Conservation (phyloP, 2,888 invertebrate genomes). For the Uloborus plumipes region DNA sequence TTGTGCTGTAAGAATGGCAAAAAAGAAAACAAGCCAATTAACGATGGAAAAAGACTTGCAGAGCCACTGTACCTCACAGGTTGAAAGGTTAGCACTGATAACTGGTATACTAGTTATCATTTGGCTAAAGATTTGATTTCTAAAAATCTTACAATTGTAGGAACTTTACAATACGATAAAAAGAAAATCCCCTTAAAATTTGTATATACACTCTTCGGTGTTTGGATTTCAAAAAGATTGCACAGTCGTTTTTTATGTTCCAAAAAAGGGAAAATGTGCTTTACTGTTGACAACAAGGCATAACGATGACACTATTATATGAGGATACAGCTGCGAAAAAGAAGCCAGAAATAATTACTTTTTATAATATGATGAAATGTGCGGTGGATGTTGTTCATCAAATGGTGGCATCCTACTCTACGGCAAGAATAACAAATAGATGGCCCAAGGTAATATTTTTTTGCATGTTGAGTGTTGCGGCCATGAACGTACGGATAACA, state of each 20-base stretch:
- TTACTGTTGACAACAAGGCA: slow-evolving; percentile 6
- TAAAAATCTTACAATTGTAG: slow-evolving; percentile 15
- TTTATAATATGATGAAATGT: not conserved
- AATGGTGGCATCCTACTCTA: slow-evolving; percentile 6
- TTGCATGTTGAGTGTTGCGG: slow-evolving; percentile 7
- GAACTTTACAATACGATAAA: slow-evolving; percentile 24
- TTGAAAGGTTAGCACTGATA: not conserved
- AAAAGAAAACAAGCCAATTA: too few species aligned
- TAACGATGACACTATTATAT: not conserved
- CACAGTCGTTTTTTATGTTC: slow-evolving; percentile 21
- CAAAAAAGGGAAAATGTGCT: slow-evolving; percentile 10
- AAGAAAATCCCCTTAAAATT: slow-evolving; percentile 15
- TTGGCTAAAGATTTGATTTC: not conserved
- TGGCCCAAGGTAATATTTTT: slow-evolving; percentile 14
- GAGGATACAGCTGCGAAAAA: not conserved
- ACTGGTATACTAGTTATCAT: not conserved
- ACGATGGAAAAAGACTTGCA: too few species aligned
- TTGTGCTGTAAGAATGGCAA: too few species aligned
- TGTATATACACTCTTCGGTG: not conserved
- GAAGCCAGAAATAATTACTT: slow-evolving; percentile 1
- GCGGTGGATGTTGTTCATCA: not conserved
- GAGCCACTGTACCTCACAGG: too few species aligned
- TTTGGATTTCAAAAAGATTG: slow-evolving; percentile 13
- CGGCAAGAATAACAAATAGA: slow-evolving; percentile 9
- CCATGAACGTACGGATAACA: slow-evolving; percentile 4